Percentiles rank a stretch among this genome's conserved stretches.
Conservation (phyloP, 2,113 vertebrate genomes). For the Aphelocoma coerulescens region DNA sequence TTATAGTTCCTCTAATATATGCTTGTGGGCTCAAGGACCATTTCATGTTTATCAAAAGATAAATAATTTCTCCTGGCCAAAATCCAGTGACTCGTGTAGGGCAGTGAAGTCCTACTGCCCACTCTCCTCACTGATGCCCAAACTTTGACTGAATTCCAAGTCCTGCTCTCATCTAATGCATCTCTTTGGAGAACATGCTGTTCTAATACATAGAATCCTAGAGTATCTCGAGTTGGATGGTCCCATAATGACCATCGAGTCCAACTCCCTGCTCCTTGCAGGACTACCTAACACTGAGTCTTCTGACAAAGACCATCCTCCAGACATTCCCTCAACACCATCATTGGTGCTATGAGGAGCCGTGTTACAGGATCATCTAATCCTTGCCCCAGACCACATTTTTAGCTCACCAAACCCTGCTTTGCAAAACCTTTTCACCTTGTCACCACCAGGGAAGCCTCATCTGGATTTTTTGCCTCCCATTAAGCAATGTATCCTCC, state of each 20-base stretch:
- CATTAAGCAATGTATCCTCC: background rate
- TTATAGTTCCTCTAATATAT: background rate
- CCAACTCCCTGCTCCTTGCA: background rate
- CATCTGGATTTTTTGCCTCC: background rate
- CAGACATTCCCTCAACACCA: background rate
- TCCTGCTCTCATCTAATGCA: background rate
- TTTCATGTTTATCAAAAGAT: background rate
- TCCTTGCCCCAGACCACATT: background rate
- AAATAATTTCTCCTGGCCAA: background rate
- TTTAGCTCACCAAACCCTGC: background rate
- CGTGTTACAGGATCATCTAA: background rate
- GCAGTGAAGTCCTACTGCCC: background rate
- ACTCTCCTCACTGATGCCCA: background rate
- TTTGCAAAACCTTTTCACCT: background rate
- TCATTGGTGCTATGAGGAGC: background rate
- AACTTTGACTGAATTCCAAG: background rate
- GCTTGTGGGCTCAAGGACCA: background rate
- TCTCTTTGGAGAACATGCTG: background rate
- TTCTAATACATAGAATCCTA: background rate
- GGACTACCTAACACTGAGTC: background rate
- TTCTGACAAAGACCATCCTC: background rate
- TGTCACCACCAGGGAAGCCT: background rate
- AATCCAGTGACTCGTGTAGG: background rate
- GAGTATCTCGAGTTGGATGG: fast-evolving
- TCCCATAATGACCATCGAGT: fast-evolving